Base-by-base conservation (phyloP, 1,140 invertebrate species). In the Calephelis nemesis region DNA sequence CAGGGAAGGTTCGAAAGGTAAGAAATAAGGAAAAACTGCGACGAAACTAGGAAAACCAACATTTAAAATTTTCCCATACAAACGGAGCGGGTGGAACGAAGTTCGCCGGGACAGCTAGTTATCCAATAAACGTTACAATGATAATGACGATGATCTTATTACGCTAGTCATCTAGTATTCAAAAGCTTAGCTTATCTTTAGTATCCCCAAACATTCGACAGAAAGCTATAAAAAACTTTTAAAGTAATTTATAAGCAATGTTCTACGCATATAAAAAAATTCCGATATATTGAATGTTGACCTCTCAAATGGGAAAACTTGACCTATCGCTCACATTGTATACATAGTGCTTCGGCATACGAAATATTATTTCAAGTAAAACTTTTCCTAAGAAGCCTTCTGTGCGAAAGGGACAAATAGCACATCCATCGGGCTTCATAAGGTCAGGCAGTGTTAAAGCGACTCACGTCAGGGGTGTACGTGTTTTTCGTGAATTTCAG, bases 251-350 rank as follows among this genome's bases (percentile, higher is more conserved):
- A 58, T 12, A 58, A 39, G 11, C 8, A 45, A 45, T 45, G 12
- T 39, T 5, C 30, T 58, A 54, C 19, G 54, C 54, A 39, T 58
- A 39, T 58, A 58, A 5, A 54, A 54, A 10, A 39, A 39, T 40
- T 54, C 52, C 19, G 10, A 39, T 39, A 39, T 40, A 30, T 54
- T 58, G 54, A 58, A 58, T 58, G 30, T 40, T 58, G 19, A 58
- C 54, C 54, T 58, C 19, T 39, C 11, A 58, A 58, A 58, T 58
- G 54, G 54, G 30, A 58, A 58, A 58, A 58, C 54, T 58, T 58
- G 54, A 58, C 54, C 54, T 58, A 58, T 39, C 54, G 39, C 52
- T 54, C 54, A 58, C 54, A 5, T 19, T 12, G 54, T 58, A 58
- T 58, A 58, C 39, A 58, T 54, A 19, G 30, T 13, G 52, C 30